Percentiles rank a stretch among this genome's conserved stretches.
These are phyloP conservation scores for Plagiodera versicolora DNA, from an alignment of 2,888 invertebrate species.

Conservation along the genomic window DNA sequence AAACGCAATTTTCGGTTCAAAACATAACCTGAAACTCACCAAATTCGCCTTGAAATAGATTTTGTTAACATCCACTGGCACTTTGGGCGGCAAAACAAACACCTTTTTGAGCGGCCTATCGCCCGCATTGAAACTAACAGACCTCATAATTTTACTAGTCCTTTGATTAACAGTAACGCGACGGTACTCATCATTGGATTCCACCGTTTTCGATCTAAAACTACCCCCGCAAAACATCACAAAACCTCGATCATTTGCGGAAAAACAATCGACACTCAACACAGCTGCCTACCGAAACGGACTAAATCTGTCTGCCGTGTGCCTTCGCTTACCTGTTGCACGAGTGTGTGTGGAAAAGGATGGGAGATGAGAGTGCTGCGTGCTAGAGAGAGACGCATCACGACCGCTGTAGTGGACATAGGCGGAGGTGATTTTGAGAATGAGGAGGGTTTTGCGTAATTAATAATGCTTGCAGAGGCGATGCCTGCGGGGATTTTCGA, in stretches of 20 bases:
- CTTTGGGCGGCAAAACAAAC: constrained; percentile 44
- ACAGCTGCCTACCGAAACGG: constrained; percentile 25
- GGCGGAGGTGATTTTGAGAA: constrained; percentile 11
- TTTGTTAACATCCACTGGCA: constrained; percentile 35
- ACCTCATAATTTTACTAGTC: constrained; percentile 45
- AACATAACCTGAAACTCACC: constrained; percentile 29
- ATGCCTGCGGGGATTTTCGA: not conserved
- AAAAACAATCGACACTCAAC: constrained; percentile 17
- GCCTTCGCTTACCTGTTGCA: constrained; percentile 27
- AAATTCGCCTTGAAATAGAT: constrained; percentile 25
- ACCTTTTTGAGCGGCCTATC: constrained; percentile 37
- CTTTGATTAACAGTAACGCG: constrained; percentile 47
- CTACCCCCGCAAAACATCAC: constrained; percentile 51
- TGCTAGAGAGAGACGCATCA: not conserved
- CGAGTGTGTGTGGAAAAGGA: constrained; percentile 13
- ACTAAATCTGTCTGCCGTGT: constrained; percentile 27
- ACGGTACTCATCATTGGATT: constrained; percentile 48
- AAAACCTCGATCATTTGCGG: constrained; percentile 16
- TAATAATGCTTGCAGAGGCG: constrained; percentile 3
- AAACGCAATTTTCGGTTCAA: no score
- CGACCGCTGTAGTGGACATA: constrained; percentile 8
- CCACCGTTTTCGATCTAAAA: constrained; percentile 48
- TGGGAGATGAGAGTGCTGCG: not conserved
- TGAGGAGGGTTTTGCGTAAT: constrained; percentile 12
- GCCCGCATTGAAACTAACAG: constrained; percentile 40